phyloP scores from a whole-genome alignment of 30 jellyfish, hydroid and myxozoan species.

The Aurelia aurita region DNA sequence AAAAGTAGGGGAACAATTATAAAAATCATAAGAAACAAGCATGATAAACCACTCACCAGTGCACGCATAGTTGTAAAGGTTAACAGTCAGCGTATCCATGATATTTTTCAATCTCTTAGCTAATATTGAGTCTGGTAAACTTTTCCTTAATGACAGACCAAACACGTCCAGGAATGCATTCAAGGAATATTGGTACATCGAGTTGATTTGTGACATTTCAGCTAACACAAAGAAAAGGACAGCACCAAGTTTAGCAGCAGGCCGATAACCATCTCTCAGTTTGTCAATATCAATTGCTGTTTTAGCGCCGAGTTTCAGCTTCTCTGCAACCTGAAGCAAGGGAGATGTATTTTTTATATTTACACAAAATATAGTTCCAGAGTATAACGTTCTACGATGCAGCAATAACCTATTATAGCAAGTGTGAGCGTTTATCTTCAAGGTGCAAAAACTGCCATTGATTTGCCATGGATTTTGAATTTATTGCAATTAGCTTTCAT shows the following conservation, averaged over 20 bases:
- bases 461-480: no score
- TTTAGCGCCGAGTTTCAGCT: conserved; percentile 95
- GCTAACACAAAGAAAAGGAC: conserved; percentile 94
- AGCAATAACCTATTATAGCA: no score
- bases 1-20: no score
- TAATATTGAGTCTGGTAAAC: conserved; percentile 95
- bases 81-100: conserved; percentile 90
- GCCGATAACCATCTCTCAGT: conserved; percentile 97
- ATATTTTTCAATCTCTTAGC: conserved; percentile 88
- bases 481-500: no score
- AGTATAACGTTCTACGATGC: no score
- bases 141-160: conserved; percentile 84
- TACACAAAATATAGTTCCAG: no score
- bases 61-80: conserved; percentile 96
- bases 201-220: conserved; percentile 94
- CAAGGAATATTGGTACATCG: conserved; percentile 96
- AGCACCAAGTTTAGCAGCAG: conserved; percentile 99
- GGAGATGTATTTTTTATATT: no score
- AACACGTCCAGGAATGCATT: conserved; percentile 91
- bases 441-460: no score
- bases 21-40: no score
- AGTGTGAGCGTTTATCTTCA: no score
- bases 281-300: conserved; percentile 96
- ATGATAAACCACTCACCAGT: conserved; percentile 94
- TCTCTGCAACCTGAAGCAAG: conserved; percentile 88